Percentiles rank a stretch among this genome's conserved stretches.
Conservation (phyloP, 2,113 vertebrate genomes). For the Pteropus alecto region DNA sequence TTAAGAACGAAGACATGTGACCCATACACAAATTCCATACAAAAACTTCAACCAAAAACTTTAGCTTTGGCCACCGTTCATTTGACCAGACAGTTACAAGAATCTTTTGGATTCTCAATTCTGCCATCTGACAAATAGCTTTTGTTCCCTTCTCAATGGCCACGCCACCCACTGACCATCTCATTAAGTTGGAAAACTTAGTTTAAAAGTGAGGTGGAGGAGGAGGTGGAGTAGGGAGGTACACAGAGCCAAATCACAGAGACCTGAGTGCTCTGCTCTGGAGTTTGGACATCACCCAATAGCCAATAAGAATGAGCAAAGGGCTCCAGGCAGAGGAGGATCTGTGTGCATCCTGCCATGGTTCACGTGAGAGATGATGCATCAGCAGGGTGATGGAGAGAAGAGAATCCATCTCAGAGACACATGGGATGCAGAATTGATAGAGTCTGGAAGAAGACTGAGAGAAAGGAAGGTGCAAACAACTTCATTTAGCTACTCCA, state of each 20-base stretch:
- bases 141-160: neutral
- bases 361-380: neutral
- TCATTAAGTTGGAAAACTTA: too few relatives aligned
- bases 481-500: neutral
- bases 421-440: neutral
- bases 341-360: neutral
- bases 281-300: neutral
- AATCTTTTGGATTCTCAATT: neutral
- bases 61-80: neutral
- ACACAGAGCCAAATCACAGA: fast-evolving
- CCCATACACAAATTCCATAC: neutral
- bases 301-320: neutral
- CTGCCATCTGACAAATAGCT: neutral
- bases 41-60: neutral
- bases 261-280: neutral
- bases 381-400: neutral
- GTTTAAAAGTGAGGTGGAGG: too few relatives aligned
- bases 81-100: neutral
- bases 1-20: neutral
- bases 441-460: neutral
- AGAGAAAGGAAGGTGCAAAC: neutral
- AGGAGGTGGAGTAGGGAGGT: fast-evolving
- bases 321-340: neutral
- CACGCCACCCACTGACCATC: fast-evolving
- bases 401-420: neutral